phyloP scores from a whole-genome alignment of 2,113 vertebrate species.

The Ophthalmolycus amberensis region DNA sequence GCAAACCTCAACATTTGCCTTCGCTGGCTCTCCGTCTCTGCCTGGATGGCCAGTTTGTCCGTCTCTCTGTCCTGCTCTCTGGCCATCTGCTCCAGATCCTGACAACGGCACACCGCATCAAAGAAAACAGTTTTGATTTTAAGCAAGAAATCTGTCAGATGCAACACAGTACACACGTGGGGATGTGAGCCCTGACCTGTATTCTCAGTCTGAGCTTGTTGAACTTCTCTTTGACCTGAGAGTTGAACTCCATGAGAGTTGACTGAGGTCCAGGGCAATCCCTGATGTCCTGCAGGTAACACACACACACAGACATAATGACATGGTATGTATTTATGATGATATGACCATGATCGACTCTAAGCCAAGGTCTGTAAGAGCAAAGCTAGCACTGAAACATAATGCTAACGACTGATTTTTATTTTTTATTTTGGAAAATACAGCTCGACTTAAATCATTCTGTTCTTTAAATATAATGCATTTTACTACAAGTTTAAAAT shows the following conservation, averaged over 20 bases:
- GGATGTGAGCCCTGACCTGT: constrained; percentile 84
- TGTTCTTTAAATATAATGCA: neutral
- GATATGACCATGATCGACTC: neutral
- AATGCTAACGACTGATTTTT: neutral
- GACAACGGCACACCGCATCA: neutral
- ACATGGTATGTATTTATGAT: neutral
- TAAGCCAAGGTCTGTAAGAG: neutral
- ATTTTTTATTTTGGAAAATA: neutral
- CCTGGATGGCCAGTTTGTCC: constrained; percentile 86
- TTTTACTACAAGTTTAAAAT: too few species aligned
- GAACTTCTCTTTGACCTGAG: constrained; percentile 91
- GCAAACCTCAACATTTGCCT: constrained; percentile 94
- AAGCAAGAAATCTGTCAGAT: neutral
- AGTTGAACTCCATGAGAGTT: constrained; percentile 87
- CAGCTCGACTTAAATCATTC: neutral
- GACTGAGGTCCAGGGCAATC: constrained; percentile 89
- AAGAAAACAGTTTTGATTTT: neutral
- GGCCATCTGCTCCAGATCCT: constrained; percentile 94
- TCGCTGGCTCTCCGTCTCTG: constrained; percentile 90
- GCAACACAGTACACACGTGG: neutral
- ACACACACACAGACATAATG: constrained; percentile 19
- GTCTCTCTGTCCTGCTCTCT: constrained; percentile 93
- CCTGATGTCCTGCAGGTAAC: constrained; percentile 78
- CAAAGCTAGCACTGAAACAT: neutral
- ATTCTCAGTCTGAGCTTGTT: constrained; percentile 88